Percentiles rank a stretch among this genome's conserved stretches.
phyloP scores from a whole-genome alignment of 1,140 invertebrate genomes.

The Brachionus plicatilis region DNA sequence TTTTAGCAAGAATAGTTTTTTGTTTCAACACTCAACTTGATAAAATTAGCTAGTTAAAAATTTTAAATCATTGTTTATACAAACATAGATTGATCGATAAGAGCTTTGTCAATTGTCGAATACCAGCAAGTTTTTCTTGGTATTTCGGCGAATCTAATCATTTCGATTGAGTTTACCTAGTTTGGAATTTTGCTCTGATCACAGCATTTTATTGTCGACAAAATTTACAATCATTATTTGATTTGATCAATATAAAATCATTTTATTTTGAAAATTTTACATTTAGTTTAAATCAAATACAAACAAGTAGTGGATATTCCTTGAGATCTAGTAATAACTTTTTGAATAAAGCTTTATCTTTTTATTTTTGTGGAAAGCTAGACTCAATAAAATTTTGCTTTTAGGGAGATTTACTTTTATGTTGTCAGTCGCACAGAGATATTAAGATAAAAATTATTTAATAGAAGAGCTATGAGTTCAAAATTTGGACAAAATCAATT shows the following conservation, averaged over 20 bases:
- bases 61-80: not conserved
- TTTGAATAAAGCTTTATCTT: not conserved
- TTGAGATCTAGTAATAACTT: not conserved
- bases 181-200: not conserved
- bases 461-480: not conserved
- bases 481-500: not conserved
- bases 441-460: not conserved
- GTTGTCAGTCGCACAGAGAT: too few species aligned
- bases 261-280: not conserved
- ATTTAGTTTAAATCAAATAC: not conserved
- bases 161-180: not conserved
- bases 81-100: not conserved
- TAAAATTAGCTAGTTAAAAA: not conserved
- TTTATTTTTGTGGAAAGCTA: not conserved
- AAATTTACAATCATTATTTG: not conserved
- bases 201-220: not conserved
- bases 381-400: not conserved
- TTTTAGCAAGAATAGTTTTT: not conserved
- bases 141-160: not conserved
- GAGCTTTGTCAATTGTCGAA: not conserved
- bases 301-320: not conserved
- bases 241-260: not conserved
- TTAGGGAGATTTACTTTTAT: too few species aligned
- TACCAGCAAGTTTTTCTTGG: not conserved
- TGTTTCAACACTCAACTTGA: not conserved